A percentile compares a stretch with the other conserved stretches of the same genome.
Evolutionary conservation across 2,888 invertebrate genomes (phyloP).

Genomic region (Strigamia crassipes): DNA sequence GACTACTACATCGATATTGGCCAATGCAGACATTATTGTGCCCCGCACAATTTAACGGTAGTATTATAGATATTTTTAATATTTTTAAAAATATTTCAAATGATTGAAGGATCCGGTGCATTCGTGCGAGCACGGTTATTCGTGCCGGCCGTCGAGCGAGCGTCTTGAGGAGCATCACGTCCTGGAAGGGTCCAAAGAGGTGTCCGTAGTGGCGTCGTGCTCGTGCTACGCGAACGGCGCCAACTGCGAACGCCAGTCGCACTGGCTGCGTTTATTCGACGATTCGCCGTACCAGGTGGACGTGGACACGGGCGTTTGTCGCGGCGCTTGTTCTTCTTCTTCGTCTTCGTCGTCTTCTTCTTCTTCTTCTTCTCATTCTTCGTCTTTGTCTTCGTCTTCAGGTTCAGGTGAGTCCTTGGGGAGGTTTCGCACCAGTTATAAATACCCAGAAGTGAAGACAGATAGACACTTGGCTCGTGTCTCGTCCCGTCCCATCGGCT

Average conservation of each 20-base stretch:
- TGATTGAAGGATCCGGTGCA: not conserved
- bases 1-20: not conserved
- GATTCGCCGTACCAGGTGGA: constrained; percentile 60
- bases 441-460: not conserved
- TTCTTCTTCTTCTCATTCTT: too few species aligned
- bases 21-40: not conserved
- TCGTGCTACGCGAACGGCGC: constrained; percentile 57
- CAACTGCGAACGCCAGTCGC: constrained; percentile 57
- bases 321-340: constrained; percentile 57
- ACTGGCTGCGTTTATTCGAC: constrained; percentile 57
- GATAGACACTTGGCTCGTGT: not conserved
- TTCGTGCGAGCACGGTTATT: constrained; percentile 49
- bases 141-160: constrained; percentile 58
- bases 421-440: not conserved
- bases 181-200: constrained; percentile 58
- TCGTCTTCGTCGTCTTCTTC: too few species aligned
- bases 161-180: constrained; percentile 59
- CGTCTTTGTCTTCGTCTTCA: constrained; percentile 47
- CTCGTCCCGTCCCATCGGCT: not conserved
- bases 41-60: not conserved
- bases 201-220: constrained; percentile 59
- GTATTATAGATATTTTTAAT: too few species aligned
- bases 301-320: constrained; percentile 60
- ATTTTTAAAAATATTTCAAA: too few species aligned
- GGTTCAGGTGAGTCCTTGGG: constrained; percentile 55